Evolutionary conservation across 2,888 invertebrate genomes (phyloP), one percentile per base, ranked within the genome.

Genomic region (Brachypterus glaber): DNA sequence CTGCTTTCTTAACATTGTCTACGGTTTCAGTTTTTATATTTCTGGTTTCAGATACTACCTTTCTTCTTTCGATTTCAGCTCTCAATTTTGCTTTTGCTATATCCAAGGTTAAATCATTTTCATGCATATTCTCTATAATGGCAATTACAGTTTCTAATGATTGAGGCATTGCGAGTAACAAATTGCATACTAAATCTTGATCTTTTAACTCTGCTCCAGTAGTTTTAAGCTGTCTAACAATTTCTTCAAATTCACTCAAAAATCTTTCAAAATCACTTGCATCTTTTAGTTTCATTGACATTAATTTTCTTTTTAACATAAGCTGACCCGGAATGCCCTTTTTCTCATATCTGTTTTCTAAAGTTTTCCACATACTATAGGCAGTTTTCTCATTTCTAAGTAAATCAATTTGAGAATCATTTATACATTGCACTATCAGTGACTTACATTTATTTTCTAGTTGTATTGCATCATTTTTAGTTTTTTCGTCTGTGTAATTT

Each of bases 261-360:
- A 29, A 29, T 11, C 7, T 8, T 29, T 29, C 30, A 7, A 29
- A 29, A 8, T 29, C 12, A 7, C 7, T 12, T 9, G 9, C 7
- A 9, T 29, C 12, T 8, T 29, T 12, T 7, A 29, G 7, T 29
- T 29, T 29, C 30, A 29, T 29, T n/a, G n/a, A n/a, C n/a, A n/a
- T n/a, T 7, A 29, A 8, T 12, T 29, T 29, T 29, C 11, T 8
- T n/a, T 12, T 8, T 29, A 29, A 29, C 7, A 29, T 11, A 7
- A 29, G 7, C 11, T 29, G 30, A 7, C 30, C 30, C 7, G 30
- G 30, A n/a, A 29, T 29, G 7, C 30, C 30, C 11, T 29, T 29
- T 12, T 29, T 29, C 11, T 29, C 30, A 29, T 29, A 29, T 29
- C 30, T 29, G 7, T 29, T 12, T 12, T 29, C 30, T 29, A 29